These are phyloP conservation scores for Sialis lutaria DNA, from an alignment of 2,888 invertebrate species.

Conservation along the genomic window DNA sequence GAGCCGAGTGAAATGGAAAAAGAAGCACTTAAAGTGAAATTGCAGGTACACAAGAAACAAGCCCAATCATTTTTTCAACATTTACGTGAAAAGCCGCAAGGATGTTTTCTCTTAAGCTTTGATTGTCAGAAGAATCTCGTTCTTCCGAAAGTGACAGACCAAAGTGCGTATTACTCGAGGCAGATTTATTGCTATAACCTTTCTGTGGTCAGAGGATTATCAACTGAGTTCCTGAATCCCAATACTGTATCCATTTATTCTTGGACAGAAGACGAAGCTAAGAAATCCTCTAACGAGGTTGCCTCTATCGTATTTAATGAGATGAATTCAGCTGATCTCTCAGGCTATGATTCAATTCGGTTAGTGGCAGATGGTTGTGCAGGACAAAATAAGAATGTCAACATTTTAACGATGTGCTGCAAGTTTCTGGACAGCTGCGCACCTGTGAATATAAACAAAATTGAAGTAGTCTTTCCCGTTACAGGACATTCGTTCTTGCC, in stretches of 20 bases:
- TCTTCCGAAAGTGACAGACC: too few relatives aligned
- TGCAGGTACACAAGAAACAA: too few relatives aligned
- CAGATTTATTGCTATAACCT: too few relatives aligned
- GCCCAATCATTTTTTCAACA: too few relatives aligned
- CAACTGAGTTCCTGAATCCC: neutral
- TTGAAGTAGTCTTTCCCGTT: neutral
- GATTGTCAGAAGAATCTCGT: too few relatives aligned
- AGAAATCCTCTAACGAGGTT: neutral
- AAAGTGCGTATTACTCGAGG: too few relatives aligned
- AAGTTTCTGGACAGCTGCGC: neutral
- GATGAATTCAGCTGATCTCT: neutral
- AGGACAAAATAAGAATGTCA: neutral
- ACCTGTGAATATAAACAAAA: neutral
- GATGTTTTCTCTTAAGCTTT: too few relatives aligned
- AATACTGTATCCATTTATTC: neutral
- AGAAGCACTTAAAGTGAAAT: too few relatives aligned
- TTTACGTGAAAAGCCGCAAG: too few relatives aligned
- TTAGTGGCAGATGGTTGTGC: neutral
- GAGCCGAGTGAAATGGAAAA: too few relatives aligned
- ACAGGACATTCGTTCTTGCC: neutral
- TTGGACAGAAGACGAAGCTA: neutral
- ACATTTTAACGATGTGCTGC: neutral
- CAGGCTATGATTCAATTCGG: neutral
- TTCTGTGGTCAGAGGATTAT: too few relatives aligned
- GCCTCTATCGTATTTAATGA: neutral